A percentile compares a stretch with the other conserved stretches of the same genome.
Evolutionary conservation across 1,140 invertebrate species (phyloP).

Genomic region (Zaprionus vittiger): DNA sequence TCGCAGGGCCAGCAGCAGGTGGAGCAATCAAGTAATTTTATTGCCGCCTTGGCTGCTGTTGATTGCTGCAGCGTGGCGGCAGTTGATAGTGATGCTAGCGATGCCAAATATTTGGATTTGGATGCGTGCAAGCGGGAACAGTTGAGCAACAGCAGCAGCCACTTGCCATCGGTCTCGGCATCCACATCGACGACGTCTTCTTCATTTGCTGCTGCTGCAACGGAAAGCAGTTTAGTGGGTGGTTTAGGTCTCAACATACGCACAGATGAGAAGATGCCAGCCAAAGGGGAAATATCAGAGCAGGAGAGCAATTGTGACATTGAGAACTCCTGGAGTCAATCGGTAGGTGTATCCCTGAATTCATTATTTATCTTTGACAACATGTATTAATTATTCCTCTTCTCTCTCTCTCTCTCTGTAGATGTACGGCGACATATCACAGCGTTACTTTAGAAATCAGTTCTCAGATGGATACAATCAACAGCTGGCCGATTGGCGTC

Average conservation of each 20-base stretch:
- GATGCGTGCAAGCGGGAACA: conserved; percentile 81
- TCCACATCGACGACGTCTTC: conserved; percentile 73
- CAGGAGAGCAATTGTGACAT: conserved; percentile 92
- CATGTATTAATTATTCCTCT: neutral
- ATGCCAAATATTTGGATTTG: conserved; percentile 76
- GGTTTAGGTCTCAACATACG: conserved; percentile 89
- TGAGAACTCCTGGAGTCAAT: conserved; percentile 88
- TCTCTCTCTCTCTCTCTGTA: conserved; percentile 5
- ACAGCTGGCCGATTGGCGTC: conserved; percentile 73
- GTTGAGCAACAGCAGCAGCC: conserved; percentile 63
- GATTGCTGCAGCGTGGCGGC: conserved; percentile 68
- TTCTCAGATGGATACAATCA: conserved; percentile 72
- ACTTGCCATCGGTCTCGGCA: conserved; percentile 64
- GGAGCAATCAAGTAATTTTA: conserved; percentile 70
- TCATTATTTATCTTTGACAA: neutral
- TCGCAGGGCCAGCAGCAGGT: conserved; percentile 29
- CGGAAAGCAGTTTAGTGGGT: conserved; percentile 75
- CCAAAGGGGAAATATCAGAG: conserved; percentile 91
- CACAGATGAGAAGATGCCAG: conserved; percentile 93
- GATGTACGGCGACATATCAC: conserved; percentile 80
- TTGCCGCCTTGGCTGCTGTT: conserved; percentile 65
- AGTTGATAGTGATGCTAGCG: conserved; percentile 59
- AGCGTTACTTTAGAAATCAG: conserved; percentile 75
- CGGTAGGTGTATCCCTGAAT: conserved; percentile 62
- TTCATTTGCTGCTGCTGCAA: conserved; percentile 71